Evolutionary conservation across 2,113 vertebrate species (phyloP), one percentile per base, ranked within the genome.

Genomic region (Bambusicola thoracicus): DNA sequence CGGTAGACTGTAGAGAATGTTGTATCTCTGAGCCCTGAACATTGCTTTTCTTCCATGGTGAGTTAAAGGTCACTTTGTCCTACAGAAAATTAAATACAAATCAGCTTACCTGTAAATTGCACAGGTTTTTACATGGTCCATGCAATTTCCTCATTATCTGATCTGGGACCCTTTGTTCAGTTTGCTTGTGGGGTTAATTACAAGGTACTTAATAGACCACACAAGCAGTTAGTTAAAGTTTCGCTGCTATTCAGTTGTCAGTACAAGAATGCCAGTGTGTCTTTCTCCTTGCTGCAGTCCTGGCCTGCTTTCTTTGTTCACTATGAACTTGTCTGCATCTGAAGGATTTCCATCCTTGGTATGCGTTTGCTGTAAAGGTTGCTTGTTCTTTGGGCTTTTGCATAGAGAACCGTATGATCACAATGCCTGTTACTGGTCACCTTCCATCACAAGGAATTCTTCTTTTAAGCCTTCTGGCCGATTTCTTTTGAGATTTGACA

Each of bases 121-220:
- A n/a, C n/a, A n/a, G n/a, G n/a, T n/a, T n/a, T n/a, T n/a, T n/a
- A n/a, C n/a, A 27, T 40, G 46, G 30, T 21, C 51, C 38, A 16
- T 55, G 76, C 46, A 30, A 30, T 87, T 88, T 89, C 66, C 67
- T 89, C 58, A 13, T 94, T 84, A 72, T 40, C 58, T 81, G 36
- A 5, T 79, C 63, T 68, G 86, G 74, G 61, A n/a, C 48, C 77
- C 87, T 92, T 91, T 87, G 84, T 92, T 88, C 83, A 76, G n/a
- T 0, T 34, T 51, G 66, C 81, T 44, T 63, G 18, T 75, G 83
- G 72, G 81, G 84, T 86, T 93, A 92, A 86, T 94, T 92, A 40
- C 56, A 40, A n/a, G 2, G 20, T 58, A n/a, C 69, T 94, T 29
- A 63, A 44, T 14, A n/a, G 78, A 85, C 91, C 87, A 70, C 83